Percentiles rank a stretch among this genome's conserved stretches.
These are phyloP conservation scores for Eupithecia subumbrata DNA, from an alignment of 2,888 invertebrate species.

Conservation along the genomic window DNA sequence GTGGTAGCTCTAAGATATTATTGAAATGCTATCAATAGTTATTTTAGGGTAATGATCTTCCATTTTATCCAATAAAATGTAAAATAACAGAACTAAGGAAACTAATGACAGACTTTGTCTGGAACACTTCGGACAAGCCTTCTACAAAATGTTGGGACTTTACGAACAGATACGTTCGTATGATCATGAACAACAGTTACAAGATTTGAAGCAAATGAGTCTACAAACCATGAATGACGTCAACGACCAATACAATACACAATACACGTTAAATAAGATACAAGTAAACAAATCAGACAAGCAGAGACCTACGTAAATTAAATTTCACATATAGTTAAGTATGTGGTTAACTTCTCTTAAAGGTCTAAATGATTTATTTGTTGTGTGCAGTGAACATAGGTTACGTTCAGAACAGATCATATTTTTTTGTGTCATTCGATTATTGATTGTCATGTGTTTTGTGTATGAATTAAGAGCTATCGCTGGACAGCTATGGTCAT, in stretches of 20 bases:
- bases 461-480: background rate
- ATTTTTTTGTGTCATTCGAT: background rate
- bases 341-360: background rate
- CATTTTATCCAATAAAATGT: background rate
- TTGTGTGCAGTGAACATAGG: background rate
- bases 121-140: background rate
- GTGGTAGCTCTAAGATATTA: constrained; percentile 23
- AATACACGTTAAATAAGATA: background rate
- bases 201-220: background rate
- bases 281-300: background rate
- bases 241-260: constrained; percentile 1
- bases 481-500: too few relatives aligned
- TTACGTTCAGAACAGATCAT: background rate
- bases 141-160: background rate
- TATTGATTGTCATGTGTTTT: background rate
- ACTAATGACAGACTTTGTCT: background rate
- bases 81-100: background rate
- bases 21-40: background rate
- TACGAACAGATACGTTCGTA: background rate
- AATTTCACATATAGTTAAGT: background rate
- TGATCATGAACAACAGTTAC: background rate
- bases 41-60: background rate
- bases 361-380: background rate
- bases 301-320: background rate
- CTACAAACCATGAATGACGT: constrained; percentile 3